phyloP scores from a whole-genome alignment of 2,113 vertebrate species.

The Motacilla tschutschensis region DNA sequence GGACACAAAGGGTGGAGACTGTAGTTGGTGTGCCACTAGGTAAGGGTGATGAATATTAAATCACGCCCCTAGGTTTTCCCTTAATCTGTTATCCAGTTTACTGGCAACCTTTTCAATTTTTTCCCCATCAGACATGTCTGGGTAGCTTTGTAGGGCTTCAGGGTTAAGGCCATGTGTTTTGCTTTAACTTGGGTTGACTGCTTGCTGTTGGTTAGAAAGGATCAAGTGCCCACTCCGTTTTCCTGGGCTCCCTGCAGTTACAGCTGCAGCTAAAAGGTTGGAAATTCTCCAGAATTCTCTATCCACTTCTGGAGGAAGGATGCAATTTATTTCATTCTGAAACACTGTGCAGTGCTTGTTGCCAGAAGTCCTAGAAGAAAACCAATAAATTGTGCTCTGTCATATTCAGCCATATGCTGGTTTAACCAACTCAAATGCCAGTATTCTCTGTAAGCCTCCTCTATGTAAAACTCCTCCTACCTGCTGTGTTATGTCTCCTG shows the following conservation, averaged over 20 bases:
- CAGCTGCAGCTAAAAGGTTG: background rate
- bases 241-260: background rate
- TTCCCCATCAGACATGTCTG: background rate
- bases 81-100: background rate
- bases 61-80: background rate
- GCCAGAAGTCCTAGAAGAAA: background rate
- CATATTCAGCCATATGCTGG: background rate
- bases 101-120: background rate
- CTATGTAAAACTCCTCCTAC: background rate
- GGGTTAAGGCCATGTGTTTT: background rate
- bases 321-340: background rate
- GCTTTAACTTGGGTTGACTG: background rate
- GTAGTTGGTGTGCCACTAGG: background rate
- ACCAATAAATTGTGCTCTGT: background rate
- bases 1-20: rapidly evolving
- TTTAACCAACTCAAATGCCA: background rate
- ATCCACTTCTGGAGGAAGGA: background rate
- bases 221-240: background rate
- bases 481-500: background rate
- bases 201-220: background rate
- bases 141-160: background rate
- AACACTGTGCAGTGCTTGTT: rapidly evolving
- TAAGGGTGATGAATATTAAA: background rate
- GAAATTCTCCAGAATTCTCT: background rate
- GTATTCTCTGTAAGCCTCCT: background rate